Evolutionary conservation across 2,888 invertebrate genomes (phyloP), one percentile per base, ranked within the genome.

Genomic region (Schrankia costaestrigalis): DNA sequence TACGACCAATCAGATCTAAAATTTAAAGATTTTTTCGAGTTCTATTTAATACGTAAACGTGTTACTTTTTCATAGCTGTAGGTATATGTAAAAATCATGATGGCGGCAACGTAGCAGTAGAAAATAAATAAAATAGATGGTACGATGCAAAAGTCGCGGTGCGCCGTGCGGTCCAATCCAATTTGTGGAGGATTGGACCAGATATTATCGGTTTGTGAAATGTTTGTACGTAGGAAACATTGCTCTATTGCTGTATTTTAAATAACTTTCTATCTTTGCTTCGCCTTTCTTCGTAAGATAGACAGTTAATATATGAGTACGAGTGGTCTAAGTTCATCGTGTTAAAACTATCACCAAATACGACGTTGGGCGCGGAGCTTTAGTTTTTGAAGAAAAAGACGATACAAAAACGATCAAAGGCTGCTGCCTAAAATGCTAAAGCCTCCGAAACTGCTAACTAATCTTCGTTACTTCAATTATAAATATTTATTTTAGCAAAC

Each of bases 101-200:
- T 29, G 22, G 30, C 35, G 28, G 27, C 35, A 29, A 22, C 23
- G 29, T 11, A n/a, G 29, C 26, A 36, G 36, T 41, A 42, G 46
- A 52, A 61, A 61, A 63, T 58, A 57, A 63, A 65, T 62, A 56
- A 63, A 63, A 65, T 53, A 45, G 49, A 54, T 48, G 45, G 58
- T 47, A 46, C 58, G 56, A 65, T 69, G 65, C 65, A 72, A 71
- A 63, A 69, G 65, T 67, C 61, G 63, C 49, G 46, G 50, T 48
- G 50, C 59, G 52, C 48, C 59, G 56, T 60, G 57, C 66, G 61
- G 65, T 61, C 65, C 73, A 73, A 80, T 80, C 72, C 78, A 78
- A 78, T 80, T 79, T 75, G 70, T 49, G 61, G 67, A 64, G 67
- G 73, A 67, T 71, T 66, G 53, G 62, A 56, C 61, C 69, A 68